Conservation (phyloP, 2,888 invertebrate genomes). For the Hydrotaea diabolus region DNA sequence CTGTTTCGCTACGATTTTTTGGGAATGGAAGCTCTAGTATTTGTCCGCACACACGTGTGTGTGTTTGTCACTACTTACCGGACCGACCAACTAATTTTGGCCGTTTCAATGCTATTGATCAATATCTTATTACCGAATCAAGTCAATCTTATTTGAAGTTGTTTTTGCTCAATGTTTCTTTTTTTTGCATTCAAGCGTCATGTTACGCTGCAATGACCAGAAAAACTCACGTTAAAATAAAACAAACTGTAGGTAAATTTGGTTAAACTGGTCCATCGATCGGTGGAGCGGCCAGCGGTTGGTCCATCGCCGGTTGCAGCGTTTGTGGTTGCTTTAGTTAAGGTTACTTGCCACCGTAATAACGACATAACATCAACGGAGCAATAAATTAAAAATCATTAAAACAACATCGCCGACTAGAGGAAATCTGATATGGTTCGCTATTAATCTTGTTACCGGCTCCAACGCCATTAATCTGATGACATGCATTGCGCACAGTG, state of each 20-base stretch:
- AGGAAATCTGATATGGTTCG: not conserved
- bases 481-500: not conserved
- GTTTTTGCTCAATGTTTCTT: not conserved
- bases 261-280: not conserved
- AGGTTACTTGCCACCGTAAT: not conserved
- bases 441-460: not conserved
- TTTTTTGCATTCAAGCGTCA: not conserved
- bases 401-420: not conserved
- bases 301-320: not conserved
- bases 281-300: not conserved
- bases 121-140: not conserved
- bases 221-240: not conserved
- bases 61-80: no score
- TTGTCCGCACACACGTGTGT: no score
- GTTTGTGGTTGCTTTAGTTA: not conserved
- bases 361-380: not conserved
- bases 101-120: constrained; percentile 6
- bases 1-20: no score
- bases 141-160: no score
- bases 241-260: not conserved
- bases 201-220: not conserved
- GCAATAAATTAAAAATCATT: constrained; percentile 13
- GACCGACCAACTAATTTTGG: not conserved
- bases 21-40: no score
- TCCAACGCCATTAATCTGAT: no score